Evolutionary conservation across 1,140 invertebrate species (phyloP), one percentile per base, ranked within the genome.

Genomic region (Schlechtendalia chinensis): DNA sequence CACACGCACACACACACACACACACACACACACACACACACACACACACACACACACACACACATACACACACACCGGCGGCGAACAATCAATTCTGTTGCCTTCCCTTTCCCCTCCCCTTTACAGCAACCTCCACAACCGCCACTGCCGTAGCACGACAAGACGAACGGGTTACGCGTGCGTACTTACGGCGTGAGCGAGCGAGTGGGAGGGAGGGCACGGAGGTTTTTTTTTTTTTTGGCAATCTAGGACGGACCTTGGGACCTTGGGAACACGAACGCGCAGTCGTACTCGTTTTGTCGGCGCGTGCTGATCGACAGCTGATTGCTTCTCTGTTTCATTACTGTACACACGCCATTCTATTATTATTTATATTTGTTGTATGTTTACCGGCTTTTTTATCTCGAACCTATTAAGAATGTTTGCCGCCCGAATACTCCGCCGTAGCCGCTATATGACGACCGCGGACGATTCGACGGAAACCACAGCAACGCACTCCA

Each of bases 211-310:
- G 72, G 58, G 74, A 61, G 74, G 75, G 75, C 39, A 79, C n/a
- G 22, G 58, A 47, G 58, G 74, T 54, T 72, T 72, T 72, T 61
- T 58, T 58, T 58, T 71, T 71, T 72, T 72, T 79, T 79, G 75
- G 75, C 75, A 79, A 79, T 79, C 58, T 79, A 79, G 75, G 75
- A 79, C 75, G 75, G 58, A 79, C 58, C 75, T 79, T 61, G 75
- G 75, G 75, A 79, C 75, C 75, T 79, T 79, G 75, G 56, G 22
- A 79, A 54, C 50, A 61, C 29, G 54, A 61, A 79, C 75, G 75
- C 75, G 75, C 75, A 79, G 75, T 79, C 75, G 75, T 79, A 61
- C 56, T 79, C 59, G 58, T 61, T 79, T 79, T 79, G 75, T 79
- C 58, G 58, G 39, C 50, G 75, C 75, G 75, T 63, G 56, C 75